Base-by-base conservation (phyloP, 2,888 invertebrate species). In the Nomada fabriciana region DNA sequence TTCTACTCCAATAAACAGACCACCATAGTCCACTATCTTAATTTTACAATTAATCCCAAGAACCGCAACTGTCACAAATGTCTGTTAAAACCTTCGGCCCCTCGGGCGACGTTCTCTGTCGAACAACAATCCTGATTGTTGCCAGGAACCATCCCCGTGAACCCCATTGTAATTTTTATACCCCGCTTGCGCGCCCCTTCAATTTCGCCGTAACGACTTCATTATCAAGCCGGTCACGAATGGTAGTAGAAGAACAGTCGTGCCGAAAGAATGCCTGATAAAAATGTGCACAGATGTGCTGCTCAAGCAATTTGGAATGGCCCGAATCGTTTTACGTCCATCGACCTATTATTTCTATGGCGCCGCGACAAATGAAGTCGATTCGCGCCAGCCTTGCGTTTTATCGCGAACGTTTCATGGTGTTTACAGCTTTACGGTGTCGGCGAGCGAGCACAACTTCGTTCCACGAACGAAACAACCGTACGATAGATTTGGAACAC, bases 271-370 rank as follows among this genome's bases (percentile, higher is more conserved):
- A 61, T 20, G 25, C 10, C 53, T 47, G 55, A 55, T 36, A 76
- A 76, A 70, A 60, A 36, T 52, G 23, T 42, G 61, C 59, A 53
- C 61, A 55, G 75, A 53, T 69, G 69, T 36, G 13, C 20, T n/a
- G 59, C 9, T 43, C 25, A 65, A 73, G 73, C 43, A 76, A 59
- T 42, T 25, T 59, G 15, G 68, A 50, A 61, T 25, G 9, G 50
- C 20, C 36, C 20, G 29, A 55, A 11, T 65, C 43, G 23, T 47
- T 65, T 57, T 23, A 13, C 4, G 57, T 64, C 63, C 13, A 53
- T 42, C 63, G 43, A 23, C 25, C 63, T n/a, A 72, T 72, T 43
- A 63, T 55, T 18, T 23, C 13, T 15, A 25, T 25, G 25, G 25
- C 2, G 13, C n/a, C 25, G 36, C 20, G 43, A 63, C 43, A 23